These are phyloP conservation scores for Leptobrachium leishanense DNA, from an alignment of 2,113 vertebrate species.

Conservation along the genomic window DNA sequence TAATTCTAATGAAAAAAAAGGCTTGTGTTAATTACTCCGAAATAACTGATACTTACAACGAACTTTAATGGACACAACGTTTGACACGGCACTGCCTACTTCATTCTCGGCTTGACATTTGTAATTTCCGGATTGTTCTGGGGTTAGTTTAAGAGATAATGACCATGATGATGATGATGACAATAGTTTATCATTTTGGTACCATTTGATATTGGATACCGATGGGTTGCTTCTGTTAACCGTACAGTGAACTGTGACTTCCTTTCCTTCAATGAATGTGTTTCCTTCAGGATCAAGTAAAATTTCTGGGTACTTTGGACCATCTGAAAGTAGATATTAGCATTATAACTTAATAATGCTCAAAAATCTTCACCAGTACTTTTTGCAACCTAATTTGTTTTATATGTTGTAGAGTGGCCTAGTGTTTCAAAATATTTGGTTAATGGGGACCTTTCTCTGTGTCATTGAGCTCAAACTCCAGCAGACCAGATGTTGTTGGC, in stretches of 20 bases:
- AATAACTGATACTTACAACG: slow-evolving; percentile 23
- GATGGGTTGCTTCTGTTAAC: slow-evolving; percentile 15
- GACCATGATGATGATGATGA: not conserved
- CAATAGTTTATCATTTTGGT: not conserved
- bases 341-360: not conserved
- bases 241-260: not conserved
- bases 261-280: not conserved
- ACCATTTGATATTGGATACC: not conserved
- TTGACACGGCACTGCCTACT: not conserved
- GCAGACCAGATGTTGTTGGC: no score
- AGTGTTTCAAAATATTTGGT: not conserved
- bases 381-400: not conserved
- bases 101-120: not conserved
- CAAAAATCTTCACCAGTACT: not conserved
- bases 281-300: not conserved
- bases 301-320: slow-evolving; percentile 16
- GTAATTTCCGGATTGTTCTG: slow-evolving; percentile 6
- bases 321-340: slow-evolving; percentile 6
- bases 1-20: no score
- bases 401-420: no score
- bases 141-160: not conserved
- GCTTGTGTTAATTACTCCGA: no score
- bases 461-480: no score
- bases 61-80: not conserved
- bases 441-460: no score